A percentile compares a stretch with the other conserved stretches of the same genome.
Conservation (phyloP, 1,140 invertebrate species). For the Chelonus insularis region DNA sequence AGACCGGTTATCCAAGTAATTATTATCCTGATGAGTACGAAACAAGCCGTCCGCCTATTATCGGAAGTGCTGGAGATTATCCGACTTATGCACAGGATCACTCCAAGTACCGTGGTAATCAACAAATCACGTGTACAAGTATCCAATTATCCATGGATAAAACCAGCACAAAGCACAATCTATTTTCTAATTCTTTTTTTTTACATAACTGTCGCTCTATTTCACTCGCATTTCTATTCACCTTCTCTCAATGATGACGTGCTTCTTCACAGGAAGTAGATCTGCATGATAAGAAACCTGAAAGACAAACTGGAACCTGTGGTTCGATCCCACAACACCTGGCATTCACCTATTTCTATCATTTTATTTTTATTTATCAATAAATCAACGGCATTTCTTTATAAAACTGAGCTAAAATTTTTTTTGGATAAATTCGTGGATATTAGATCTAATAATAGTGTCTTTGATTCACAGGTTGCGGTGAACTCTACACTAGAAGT, state of each 20-base stretch:
- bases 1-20: constrained; percentile 29
- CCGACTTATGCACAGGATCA: constrained; percentile 45
- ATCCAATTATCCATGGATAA: constrained; percentile 9
- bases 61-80: constrained; percentile 40
- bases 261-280: too few species aligned
- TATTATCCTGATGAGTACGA: constrained; percentile 42
- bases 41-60: constrained; percentile 18
- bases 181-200: not conserved
- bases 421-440: too few species aligned
- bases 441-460: too few species aligned
- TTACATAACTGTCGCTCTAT: not conserved
- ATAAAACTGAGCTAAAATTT: too few species aligned
- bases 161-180: constrained; percentile 22
- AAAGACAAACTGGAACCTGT: too few species aligned
- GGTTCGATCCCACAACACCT: too few species aligned
- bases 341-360: constrained; percentile 2
- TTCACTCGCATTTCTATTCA: not conserved
- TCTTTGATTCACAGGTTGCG: constrained; percentile 74
- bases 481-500: constrained; percentile 80
- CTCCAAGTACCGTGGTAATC: constrained; percentile 56
- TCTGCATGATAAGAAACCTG: too few species aligned
- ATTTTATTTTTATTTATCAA: not conserved
- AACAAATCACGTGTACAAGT: constrained; percentile 20
- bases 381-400: too few species aligned
- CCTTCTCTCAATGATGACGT: not conserved